These are phyloP conservation scores for Morone saxatilis DNA, from an alignment of 2,113 vertebrate genomes.

Conservation along the genomic window DNA sequence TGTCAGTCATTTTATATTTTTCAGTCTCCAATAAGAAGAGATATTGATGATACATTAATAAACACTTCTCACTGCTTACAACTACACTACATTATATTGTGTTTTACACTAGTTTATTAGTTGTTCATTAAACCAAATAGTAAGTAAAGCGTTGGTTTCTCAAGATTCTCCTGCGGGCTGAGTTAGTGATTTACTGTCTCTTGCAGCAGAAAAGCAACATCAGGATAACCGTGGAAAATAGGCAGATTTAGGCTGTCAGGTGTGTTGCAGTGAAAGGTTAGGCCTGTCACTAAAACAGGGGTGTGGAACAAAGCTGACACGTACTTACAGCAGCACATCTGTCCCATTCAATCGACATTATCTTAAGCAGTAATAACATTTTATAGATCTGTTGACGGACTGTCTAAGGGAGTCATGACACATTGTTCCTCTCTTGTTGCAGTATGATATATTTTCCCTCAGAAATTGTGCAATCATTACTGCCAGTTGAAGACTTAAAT, in stretches of 20 bases:
- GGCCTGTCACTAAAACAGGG: constrained; percentile 54
- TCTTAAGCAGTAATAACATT: constrained; percentile 80
- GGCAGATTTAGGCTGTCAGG: constrained; percentile 56
- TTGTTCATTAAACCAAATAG: not conserved
- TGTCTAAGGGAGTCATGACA: constrained; percentile 69
- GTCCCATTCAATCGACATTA: constrained; percentile 64
- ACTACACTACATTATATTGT: no score
- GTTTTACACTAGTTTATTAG: no score
- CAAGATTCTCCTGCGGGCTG: constrained; percentile 2
- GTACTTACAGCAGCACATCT: constrained; percentile 62
- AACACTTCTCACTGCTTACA: no score
- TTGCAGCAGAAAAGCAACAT: constrained; percentile 25
- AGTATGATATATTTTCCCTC: constrained; percentile 60
- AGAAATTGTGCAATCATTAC: constrained; percentile 70
- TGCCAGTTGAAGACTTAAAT: constrained; percentile 63
- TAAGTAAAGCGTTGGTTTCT: constrained; percentile 11
- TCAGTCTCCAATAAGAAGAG: not conserved
- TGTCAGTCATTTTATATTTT: not conserved
- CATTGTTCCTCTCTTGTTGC: constrained; percentile 63
- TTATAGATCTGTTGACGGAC: constrained; percentile 83
- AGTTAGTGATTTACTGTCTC: constrained; percentile 33
- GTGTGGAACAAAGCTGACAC: constrained; percentile 63
- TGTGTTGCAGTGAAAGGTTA: constrained; percentile 62
- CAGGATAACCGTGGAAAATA: not conserved
- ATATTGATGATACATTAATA: not conserved